These are phyloP conservation scores for Oreamnos americanus DNA, from an alignment of 2,113 vertebrate species.

Conservation along the genomic window DNA sequence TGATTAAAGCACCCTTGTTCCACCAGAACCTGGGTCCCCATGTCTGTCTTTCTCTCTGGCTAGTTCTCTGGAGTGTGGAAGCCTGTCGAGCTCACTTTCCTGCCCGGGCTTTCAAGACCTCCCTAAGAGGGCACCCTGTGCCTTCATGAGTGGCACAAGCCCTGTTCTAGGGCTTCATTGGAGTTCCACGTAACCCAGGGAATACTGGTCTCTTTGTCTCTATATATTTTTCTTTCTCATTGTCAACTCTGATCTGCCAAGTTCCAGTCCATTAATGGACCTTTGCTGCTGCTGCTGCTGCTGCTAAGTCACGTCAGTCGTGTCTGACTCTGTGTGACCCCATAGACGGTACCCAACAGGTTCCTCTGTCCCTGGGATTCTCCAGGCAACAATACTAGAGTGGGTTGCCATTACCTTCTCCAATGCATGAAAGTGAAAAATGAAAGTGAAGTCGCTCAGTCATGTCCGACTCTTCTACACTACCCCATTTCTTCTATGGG, in stretches of 20 bases:
- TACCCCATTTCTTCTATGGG: not conserved
- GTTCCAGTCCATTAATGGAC: not conserved
- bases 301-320: too few relatives aligned
- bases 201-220: not conserved
- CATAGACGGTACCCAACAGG: too few relatives aligned
- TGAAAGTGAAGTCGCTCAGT: too few relatives aligned
- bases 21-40: not conserved
- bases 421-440: too few relatives aligned
- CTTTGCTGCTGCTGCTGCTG: too few relatives aligned
- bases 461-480: too few relatives aligned
- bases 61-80: not conserved
- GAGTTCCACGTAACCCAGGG: not conserved
- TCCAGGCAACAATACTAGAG: too few relatives aligned
- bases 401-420: too few relatives aligned
- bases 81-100: not conserved
- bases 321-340: too few relatives aligned
- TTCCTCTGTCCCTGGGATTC: too few relatives aligned
- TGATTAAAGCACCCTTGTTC: not conserved
- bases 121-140: accelerated
- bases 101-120: not conserved
- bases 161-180: not conserved
- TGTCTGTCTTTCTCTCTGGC: not conserved
- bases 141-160: not conserved
- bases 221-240: not conserved
- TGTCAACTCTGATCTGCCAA: not conserved